phyloP scores from a whole-genome alignment of 2,797 vertebrate species.

The Nyctibius grandis region DNA sequence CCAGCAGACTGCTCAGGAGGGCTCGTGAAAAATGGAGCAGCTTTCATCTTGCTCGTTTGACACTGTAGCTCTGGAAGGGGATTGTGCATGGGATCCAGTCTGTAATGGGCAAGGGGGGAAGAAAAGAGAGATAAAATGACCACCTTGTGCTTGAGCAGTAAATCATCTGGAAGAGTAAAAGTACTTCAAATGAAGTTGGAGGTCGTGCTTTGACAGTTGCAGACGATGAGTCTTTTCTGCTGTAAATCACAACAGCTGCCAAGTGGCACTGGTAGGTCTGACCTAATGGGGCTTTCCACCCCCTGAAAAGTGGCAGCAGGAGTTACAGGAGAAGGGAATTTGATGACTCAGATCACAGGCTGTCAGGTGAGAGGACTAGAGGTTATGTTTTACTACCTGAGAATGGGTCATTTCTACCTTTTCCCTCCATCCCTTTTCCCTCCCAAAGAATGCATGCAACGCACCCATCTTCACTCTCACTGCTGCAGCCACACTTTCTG shows the following conservation, averaged over 20 bases:
- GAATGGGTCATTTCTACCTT: background rate
- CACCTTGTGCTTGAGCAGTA: background rate
- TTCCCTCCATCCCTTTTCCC: background rate
- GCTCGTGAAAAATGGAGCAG: background rate
- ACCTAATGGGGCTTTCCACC: slow-evolving; percentile 5
- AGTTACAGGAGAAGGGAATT: background rate
- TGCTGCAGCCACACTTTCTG: background rate
- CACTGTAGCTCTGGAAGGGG: background rate
- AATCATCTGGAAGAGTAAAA: slow-evolving; percentile 36
- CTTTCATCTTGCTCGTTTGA: background rate
- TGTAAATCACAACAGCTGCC: slow-evolving; percentile 35
- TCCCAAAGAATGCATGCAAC: background rate
- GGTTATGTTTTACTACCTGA: background rate
- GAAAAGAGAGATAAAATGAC: background rate
- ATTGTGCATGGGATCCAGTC: background rate
- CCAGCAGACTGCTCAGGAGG: background rate
- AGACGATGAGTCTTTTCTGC: background rate
- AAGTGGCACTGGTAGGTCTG: slow-evolving; percentile 5
- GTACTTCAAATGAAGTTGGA: background rate
- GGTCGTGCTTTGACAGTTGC: slow-evolving; percentile 1
- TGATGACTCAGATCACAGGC: background rate
- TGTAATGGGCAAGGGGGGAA: background rate
- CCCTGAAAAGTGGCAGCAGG: background rate
- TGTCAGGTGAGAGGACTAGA: background rate
- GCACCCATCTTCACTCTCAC: background rate